Evolutionary conservation across 2,888 invertebrate genomes (phyloP).

Genomic region (Clostera curtula): DNA sequence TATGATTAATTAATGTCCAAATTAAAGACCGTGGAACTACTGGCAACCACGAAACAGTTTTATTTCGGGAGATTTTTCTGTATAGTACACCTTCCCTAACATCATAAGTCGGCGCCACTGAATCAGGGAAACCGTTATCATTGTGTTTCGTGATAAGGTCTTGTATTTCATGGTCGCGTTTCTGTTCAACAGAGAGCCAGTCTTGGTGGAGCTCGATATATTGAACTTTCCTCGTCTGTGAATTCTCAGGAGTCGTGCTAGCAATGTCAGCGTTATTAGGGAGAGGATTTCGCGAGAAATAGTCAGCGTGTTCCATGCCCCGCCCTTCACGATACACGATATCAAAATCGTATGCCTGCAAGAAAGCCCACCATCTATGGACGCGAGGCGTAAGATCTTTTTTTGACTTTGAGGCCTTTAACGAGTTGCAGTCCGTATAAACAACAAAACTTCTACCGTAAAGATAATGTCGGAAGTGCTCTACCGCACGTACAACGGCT

Average conservation of each 20-base stretch:
- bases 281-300: conserved; percentile 17
- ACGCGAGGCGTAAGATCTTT: conserved; percentile 3
- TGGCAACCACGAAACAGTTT: conserved; percentile 14
- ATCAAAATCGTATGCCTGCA: conserved; percentile 9
- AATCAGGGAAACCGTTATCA: conserved; percentile 1
- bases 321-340: conserved; percentile 17
- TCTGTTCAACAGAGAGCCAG: conserved; percentile 23
- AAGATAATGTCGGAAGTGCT: conserved; percentile 7
- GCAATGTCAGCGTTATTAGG: no score
- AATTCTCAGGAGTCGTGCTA: conserved; percentile 1
- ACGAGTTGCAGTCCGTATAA: conserved; percentile 3
- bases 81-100: conserved; percentile 15
- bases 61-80: conserved; percentile 17
- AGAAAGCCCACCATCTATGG: conserved; percentile 4
- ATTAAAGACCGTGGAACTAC: conserved; percentile 14
- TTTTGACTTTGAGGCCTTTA: conserved; percentile 6
- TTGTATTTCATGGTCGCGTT: conserved; percentile 16
- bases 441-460: conserved; percentile 4
- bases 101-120: conserved; percentile 17
- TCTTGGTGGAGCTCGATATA: conserved; percentile 12
- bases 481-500: conserved; percentile 5
- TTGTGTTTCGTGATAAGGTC: conserved; percentile 10
- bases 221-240: conserved; percentile 5
- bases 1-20: conserved; percentile 20
- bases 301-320: conserved; percentile 21